A percentile compares a stretch with the other conserved stretches of the same genome.
These are phyloP conservation scores for Chlorodrepanis virens DNA, from an alignment of 2,113 vertebrate genomes.

Conservation along the genomic window DNA sequence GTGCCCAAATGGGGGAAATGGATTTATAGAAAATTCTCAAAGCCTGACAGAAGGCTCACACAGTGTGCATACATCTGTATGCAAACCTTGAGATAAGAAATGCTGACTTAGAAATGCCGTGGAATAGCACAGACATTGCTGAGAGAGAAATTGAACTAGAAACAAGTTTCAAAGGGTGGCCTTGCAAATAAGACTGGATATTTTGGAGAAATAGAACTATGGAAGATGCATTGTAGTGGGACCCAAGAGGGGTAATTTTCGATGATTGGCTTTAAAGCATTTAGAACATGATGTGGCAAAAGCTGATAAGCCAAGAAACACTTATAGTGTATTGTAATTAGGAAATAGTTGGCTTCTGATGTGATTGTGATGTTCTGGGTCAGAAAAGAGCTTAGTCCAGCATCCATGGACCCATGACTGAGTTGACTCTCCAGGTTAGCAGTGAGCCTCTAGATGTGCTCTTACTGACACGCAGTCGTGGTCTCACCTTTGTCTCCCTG, in stretches of 20 bases:
- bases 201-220: background rate
- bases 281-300: background rate
- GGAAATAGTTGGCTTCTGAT: background rate
- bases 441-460: background rate
- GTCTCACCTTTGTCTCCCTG: background rate
- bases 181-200: background rate
- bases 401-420: background rate
- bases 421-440: background rate
- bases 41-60: background rate
- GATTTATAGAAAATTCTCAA: background rate
- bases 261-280: background rate
- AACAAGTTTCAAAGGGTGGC: background rate
- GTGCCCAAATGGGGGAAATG: background rate
- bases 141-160: background rate
- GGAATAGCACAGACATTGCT: background rate
- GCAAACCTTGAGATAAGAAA: background rate
- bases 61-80: background rate
- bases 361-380: background rate
- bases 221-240: background rate
- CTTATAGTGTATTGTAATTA: background rate
- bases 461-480: accelerated
- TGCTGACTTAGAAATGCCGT: background rate
- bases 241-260: background rate
- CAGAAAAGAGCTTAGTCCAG: background rate
- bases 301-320: background rate